Evolutionary conservation across 2,888 invertebrate genomes (phyloP), one percentile per base, ranked within the genome.

Genomic region (Archips xylosteana): DNA sequence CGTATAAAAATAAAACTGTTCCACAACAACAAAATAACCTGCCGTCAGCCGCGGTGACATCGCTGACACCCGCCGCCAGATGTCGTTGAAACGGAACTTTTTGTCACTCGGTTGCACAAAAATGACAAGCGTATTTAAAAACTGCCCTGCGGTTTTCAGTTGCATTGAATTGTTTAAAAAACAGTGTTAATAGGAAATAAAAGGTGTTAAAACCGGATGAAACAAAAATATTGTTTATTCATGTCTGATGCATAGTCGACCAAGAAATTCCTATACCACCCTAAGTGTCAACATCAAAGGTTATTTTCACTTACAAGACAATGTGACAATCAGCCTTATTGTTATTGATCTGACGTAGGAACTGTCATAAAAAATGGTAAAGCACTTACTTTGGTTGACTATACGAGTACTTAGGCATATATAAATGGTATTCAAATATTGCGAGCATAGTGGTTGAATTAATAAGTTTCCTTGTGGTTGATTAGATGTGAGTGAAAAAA

Each of bases 121-220:
- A 77, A 75, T 80, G 80, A 77, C 82, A 77, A 75, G 77, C 74
- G 74, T 77, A 74, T 82, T 79, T 77, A 78, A 79, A 77, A 80
- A 79, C 77, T 75, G 76, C 76, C 71, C 61, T 79, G 79, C 76
- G 79, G 80, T 82, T 81, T 76, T 77, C 75, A 76, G 75, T 71
- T 68, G 73, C 75, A 32, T 59, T 49, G 47, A 47, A 45, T 47
- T 63, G 32, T 47, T 63, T 45, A 3, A 47, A 63, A 63, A 63
- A n/a, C 3, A 23, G 12, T 39, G 4, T 36, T 5, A 1, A 39
- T 39, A 39, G 6, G 39, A 39, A 39, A 39, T 6, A 6, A 39
- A 39, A 39, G 4, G 12, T 45, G 45, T 2, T 54, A 54, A 8
- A 15, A 54, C 3, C 54, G 8, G 12, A 49, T 13, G 13, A n/a